phyloP scores from a whole-genome alignment of 2,797 vertebrate species.

The Myioborus miniatus region DNA sequence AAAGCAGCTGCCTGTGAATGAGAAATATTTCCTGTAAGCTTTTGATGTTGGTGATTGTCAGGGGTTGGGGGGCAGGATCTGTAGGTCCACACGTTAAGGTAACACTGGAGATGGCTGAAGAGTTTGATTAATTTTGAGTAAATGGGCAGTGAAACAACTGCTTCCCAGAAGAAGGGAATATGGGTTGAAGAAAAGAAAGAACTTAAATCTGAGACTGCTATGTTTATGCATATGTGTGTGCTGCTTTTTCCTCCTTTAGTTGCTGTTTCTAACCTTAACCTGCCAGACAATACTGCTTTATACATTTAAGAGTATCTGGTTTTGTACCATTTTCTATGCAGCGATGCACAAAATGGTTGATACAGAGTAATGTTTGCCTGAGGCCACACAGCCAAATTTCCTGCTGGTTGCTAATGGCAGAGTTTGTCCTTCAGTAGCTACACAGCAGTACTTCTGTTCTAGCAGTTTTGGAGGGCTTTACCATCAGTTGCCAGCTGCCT shows the following conservation, averaged over 20 bases:
- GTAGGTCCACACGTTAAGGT: neutral
- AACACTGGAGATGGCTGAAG: neutral
- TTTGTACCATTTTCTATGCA: neutral
- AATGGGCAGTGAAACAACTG: neutral
- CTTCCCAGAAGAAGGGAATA: neutral
- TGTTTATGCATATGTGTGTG: accelerated
- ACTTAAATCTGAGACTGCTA: neutral
- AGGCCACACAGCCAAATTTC: neutral
- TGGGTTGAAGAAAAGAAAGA: neutral
- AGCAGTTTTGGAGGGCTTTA: neutral
- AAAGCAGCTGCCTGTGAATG: neutral
- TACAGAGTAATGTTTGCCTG: neutral
- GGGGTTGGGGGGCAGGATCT: neutral
- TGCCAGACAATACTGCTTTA: neutral
- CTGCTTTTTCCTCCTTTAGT: neutral
- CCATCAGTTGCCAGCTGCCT: neutral
- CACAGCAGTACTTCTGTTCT: neutral
- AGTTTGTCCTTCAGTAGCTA: neutral
- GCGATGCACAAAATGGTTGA: neutral
- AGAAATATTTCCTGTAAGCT: neutral
- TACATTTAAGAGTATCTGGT: neutral
- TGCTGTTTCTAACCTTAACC: neutral
- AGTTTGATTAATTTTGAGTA: neutral
- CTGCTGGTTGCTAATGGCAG: neutral
- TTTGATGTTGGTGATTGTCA: neutral